These are phyloP conservation scores for Osmerus mordax DNA, from an alignment of 2,113 vertebrate genomes.

Conservation along the genomic window DNA sequence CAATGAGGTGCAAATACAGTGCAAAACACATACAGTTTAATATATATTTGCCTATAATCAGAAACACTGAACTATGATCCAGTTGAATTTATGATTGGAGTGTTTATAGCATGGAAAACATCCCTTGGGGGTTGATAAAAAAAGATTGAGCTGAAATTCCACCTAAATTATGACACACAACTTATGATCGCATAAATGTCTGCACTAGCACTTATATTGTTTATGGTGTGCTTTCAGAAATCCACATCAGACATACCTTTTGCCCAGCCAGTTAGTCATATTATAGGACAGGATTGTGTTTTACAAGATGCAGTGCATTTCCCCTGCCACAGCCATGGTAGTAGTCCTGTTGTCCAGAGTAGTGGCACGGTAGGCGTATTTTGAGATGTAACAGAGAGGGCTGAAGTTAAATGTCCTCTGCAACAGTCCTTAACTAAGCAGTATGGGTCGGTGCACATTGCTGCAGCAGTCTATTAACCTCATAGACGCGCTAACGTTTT, in stretches of 20 bases:
- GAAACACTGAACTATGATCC: neutral
- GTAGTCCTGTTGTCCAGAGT: constrained; percentile 21
- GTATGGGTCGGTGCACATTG: constrained; percentile 19
- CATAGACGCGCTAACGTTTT: neutral
- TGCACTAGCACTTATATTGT: too few relatives aligned
- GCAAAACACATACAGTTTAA: neutral
- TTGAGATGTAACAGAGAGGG: constrained; percentile 45
- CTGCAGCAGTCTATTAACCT: constrained; percentile 25
- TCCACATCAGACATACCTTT: too few relatives aligned
- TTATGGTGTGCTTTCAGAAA: too few relatives aligned
- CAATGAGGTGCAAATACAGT: constrained; percentile 21
- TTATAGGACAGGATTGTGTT: too few relatives aligned
- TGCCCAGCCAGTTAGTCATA: too few relatives aligned
- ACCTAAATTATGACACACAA: too few relatives aligned
- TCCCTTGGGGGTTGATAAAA: too few relatives aligned
- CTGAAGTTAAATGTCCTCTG: constrained; percentile 27
- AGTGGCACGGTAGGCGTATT: constrained; percentile 37
- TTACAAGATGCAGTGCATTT: too few relatives aligned
- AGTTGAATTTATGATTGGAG: too few relatives aligned
- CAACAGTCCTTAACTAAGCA: constrained; percentile 34
- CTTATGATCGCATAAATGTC: too few relatives aligned
- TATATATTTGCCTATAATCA: constrained; percentile 2
- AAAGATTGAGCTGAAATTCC: too few relatives aligned
- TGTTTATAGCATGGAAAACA: too few relatives aligned
- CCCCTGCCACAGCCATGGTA: neutral